phyloP scores from a whole-genome alignment of 2,888 invertebrate genomes.

The Rotaria socialis region DNA sequence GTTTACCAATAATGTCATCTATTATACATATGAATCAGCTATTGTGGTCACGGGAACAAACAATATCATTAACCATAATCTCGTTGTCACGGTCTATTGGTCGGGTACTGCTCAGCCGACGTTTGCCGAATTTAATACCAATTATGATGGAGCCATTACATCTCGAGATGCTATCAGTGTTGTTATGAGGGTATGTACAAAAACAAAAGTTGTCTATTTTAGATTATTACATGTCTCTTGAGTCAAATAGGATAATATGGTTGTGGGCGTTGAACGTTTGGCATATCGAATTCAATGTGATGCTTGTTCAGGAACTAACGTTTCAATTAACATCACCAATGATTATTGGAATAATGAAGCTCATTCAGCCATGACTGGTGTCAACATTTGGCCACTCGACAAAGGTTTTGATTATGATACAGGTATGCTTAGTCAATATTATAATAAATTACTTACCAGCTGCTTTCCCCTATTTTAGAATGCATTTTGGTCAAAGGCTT shows the following conservation, averaged over 20 bases:
- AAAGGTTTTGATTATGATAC: constrained; percentile 36
- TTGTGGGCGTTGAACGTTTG: constrained; percentile 52
- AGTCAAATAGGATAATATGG: constrained; percentile 50
- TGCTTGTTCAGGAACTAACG: constrained; percentile 47
- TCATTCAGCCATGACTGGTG: constrained; percentile 50
- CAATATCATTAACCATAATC: constrained; percentile 49
- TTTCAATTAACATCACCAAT: background rate
- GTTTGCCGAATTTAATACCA: constrained; percentile 49
- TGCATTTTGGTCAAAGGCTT: constrained; percentile 51
- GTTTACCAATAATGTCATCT: constrained; percentile 52
- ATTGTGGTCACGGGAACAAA: constrained; percentile 48
- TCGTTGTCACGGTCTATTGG: constrained; percentile 51
- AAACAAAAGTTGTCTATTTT: no score
- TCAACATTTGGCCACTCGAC: constrained; percentile 49
- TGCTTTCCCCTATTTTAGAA: background rate
- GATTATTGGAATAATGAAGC: constrained; percentile 49
- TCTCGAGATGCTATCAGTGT: constrained; percentile 31
- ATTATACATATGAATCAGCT: constrained; percentile 52
- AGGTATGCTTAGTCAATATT: background rate
- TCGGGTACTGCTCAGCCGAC: constrained; percentile 52
- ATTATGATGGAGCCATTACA: constrained; percentile 50
- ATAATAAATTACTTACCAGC: no score
- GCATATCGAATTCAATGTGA: constrained; percentile 49
- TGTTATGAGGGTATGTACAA: background rate
- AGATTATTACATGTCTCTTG: no score